phyloP scores from a whole-genome alignment of 2,888 invertebrate species.

The Sinodicranocentrus sp. region DNA sequence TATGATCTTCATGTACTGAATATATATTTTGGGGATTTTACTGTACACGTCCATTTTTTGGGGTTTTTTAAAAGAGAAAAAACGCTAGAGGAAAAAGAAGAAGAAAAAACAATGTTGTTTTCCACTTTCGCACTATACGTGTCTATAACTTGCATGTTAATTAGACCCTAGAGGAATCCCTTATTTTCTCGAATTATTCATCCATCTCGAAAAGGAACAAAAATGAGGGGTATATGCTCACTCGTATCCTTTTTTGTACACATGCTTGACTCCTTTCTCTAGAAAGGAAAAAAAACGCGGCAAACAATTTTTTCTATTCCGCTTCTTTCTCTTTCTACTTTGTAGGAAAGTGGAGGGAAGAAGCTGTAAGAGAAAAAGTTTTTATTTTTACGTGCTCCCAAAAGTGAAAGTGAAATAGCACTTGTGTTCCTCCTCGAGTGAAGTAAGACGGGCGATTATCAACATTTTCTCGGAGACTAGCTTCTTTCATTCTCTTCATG shows the following conservation, averaged over 20 bases:
- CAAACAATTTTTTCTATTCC: slow-evolving; percentile 50
- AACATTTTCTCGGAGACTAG: too few species aligned
- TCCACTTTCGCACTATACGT: slow-evolving; percentile 7
- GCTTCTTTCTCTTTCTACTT: too few species aligned
- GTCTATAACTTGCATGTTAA: slow-evolving; percentile 26
- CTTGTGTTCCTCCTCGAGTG: background rate
- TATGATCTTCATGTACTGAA: too few species aligned
- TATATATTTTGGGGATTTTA: too few species aligned
- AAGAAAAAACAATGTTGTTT: too few species aligned
- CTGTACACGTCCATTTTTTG: too few species aligned
- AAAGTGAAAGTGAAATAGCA: slow-evolving; percentile 15
- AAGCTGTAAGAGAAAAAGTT: slow-evolving; percentile 10
- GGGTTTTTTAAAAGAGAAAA: too few species aligned
- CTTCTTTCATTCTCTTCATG: too few species aligned
- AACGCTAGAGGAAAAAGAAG: too few species aligned
- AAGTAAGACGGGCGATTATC: too few species aligned
- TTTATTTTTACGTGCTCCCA: slow-evolving; percentile 31
- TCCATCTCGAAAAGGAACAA: slow-evolving; percentile 1
- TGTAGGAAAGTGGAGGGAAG: background rate
- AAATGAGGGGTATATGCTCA: background rate
- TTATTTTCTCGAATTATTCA: slow-evolving; percentile 18
- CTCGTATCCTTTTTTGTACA: background rate
- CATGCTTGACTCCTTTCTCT: background rate
- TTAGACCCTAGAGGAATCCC: slow-evolving; percentile 57
- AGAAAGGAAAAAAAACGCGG: too few species aligned